Conservation (phyloP, 1,140 invertebrate genomes). For the Eueides isabella region DNA sequence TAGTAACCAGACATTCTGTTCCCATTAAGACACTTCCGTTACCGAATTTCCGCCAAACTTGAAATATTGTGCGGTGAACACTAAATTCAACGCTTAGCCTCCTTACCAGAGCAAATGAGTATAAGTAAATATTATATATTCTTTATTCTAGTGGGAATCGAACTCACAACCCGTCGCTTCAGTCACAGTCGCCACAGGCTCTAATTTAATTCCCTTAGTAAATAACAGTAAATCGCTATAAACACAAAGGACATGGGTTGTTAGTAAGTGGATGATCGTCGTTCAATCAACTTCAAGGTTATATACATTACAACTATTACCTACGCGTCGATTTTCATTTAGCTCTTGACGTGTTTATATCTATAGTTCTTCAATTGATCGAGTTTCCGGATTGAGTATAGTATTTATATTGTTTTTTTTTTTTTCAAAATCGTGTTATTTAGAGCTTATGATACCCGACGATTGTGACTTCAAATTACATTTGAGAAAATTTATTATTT, state of each 20-base stretch:
- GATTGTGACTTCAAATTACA: too few relatives aligned
- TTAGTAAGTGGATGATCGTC: slow-evolving; percentile 8
- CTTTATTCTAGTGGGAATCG: too few relatives aligned
- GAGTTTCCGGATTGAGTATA: not conserved
- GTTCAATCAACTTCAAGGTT: slow-evolving; percentile 1
- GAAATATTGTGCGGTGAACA: too few relatives aligned
- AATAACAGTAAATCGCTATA: not conserved
- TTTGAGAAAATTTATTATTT: too few relatives aligned
- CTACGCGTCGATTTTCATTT: not conserved
- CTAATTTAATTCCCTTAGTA: not conserved
- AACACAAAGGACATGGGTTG: slow-evolving; percentile 4
- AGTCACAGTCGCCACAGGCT: too few relatives aligned
- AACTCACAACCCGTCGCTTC: too few relatives aligned
- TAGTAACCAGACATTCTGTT: not conserved
- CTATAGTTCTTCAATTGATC: not conserved
- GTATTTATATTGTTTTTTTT: not conserved
- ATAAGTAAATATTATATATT: too few relatives aligned
- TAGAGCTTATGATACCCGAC: too few relatives aligned
- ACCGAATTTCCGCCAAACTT: too few relatives aligned
- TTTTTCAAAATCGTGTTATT: not conserved
- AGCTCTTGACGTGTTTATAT: not conserved
- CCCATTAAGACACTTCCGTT: too few relatives aligned
- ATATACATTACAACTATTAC: slow-evolving; percentile 8
- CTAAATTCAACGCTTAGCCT: too few relatives aligned
- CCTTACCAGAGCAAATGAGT: too few relatives aligned